A percentile compares a stretch with the other conserved stretches of the same genome.
Evolutionary conservation across 1,140 invertebrate genomes (phyloP).

Genomic region (Colletes gigas): DNA sequence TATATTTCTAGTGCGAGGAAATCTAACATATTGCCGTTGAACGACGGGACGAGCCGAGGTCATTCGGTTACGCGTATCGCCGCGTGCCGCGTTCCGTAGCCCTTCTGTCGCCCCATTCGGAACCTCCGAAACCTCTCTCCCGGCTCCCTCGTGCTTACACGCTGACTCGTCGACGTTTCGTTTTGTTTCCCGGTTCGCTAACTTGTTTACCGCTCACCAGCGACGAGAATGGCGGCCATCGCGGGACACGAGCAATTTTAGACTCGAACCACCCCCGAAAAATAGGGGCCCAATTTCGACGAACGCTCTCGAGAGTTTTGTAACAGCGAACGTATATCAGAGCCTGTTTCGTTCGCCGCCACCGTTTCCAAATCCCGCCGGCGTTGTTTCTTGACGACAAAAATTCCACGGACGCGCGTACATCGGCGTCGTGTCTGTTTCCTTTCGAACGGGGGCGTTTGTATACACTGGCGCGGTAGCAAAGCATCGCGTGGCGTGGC

Average conservation of each 20-base stretch:
- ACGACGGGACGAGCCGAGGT: neutral
- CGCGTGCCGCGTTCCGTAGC: neutral
- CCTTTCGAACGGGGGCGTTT: slow-evolving; percentile 12
- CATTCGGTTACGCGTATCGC: slow-evolving; percentile 18
- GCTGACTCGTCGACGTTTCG: neutral
- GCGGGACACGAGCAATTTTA: no score
- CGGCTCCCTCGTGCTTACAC: neutral
- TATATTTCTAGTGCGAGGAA: slow-evolving; percentile 53
- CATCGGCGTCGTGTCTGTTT: slow-evolving; percentile 8
- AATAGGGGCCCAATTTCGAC: neutral
- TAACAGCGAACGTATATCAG: no score
- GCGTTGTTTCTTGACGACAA: neutral
- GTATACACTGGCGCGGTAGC: slow-evolving; percentile 12
- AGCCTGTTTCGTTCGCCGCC: no score
- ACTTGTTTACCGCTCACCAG: neutral
- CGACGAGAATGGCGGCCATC: no score
- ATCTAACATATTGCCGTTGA: slow-evolving; percentile 19
- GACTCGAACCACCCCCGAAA: no score
- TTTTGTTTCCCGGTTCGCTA: neutral
- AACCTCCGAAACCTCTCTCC: neutral
- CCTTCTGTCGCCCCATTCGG: neutral
- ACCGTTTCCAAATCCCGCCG: no score
- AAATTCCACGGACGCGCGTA: slow-evolving; percentile 12
- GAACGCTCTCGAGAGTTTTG: neutral
- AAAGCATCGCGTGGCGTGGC: slow-evolving; percentile 10